A percentile compares a stretch with the other conserved stretches of the same genome.
Conservation (phyloP, 2,888 invertebrate genomes). For the Uloborus plumipes region DNA sequence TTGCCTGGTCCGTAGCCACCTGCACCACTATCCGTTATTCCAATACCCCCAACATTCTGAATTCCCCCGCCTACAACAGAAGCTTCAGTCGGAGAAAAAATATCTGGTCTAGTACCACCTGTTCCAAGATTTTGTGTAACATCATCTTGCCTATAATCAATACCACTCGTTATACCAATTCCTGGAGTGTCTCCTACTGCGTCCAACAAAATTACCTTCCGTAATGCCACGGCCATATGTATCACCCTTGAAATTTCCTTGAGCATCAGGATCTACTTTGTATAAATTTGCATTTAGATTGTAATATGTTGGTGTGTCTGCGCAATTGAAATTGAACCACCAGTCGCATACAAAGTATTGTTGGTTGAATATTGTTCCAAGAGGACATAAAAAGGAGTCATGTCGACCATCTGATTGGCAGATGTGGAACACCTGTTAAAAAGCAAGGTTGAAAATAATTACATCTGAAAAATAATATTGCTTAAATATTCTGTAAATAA, state of each 20-base stretch:
- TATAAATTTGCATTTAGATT: conserved; percentile 82
- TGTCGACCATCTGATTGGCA: conserved; percentile 87
- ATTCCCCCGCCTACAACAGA: conserved; percentile 1
- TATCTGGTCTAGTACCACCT: not conserved
- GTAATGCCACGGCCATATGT: not conserved
- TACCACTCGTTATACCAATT: not conserved
- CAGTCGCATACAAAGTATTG: conserved; percentile 92
- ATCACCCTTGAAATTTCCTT: conserved; percentile 46
- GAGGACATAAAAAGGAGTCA: conserved; percentile 90
- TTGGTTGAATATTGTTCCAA: conserved; percentile 92
- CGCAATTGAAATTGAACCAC: conserved; percentile 95
- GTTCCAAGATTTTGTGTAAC: not conserved
- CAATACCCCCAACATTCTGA: not conserved
- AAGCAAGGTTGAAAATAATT: not conserved
- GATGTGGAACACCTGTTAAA: conserved; percentile 79
- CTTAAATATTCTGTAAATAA: no score
- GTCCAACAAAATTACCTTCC: not conserved
- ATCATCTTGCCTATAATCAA: not conserved
- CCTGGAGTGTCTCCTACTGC: not conserved
- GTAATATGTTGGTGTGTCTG: conserved; percentile 83
- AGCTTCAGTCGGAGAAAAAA: not conserved
- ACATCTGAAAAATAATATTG: no score
- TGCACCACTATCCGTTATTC: not conserved
- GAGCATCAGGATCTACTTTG: conserved; percentile 18
- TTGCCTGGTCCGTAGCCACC: not conserved